Evolutionary conservation across 2,888 invertebrate genomes (phyloP), one percentile per base, ranked within the genome.

Genomic region (Nomada lathburiana): DNA sequence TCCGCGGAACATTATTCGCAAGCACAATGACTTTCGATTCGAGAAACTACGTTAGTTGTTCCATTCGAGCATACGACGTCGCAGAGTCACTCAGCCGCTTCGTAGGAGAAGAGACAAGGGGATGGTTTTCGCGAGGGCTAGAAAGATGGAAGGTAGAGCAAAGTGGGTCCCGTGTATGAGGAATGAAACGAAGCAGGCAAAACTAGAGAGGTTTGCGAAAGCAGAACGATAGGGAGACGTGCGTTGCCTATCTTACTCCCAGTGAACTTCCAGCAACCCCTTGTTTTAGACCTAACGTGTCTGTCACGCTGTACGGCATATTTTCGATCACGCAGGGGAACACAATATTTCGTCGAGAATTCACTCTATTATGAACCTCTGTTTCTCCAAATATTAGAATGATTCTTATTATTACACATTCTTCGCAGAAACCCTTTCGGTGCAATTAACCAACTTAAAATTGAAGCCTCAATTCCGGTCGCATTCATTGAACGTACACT

Each of bases 171-270:
- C 68, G 65, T 64, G 73, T 80, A 81, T 67, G 80, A 80, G 80
- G 78, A 85, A 82, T 78, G 76, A 76, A 74, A 77, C 80, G 76
- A 69, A 77, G 74, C 82, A 85, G 86, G 72, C 65, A 74, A 80
- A 79, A 80, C 84, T 84, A 85, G 85, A 88, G 87, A 87, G 89
- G 88, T 89, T 91, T 91, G 90, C 89, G 91, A 90, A 90, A 91
- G 90, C 91, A 91, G 91, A 92, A 91, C 89, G 89, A 90, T 89
- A 89, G 82, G 82, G 86, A 86, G 82, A 91, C 90, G 91, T 91
- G 91, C 91, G 86, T 90, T 87, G 90, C 90, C 84, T 90, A 89
- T 89, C 84, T 91, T 88, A 82, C 82, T 77, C 84, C 80, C 64
- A 83, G 76, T 68, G 78, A 83, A 71, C 75, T 81, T 75, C 77